A percentile compares a stretch with the other conserved stretches of the same genome.
Evolutionary conservation across 2,113 vertebrate species (phyloP).

Genomic region (Lophochroa leadbeateri): DNA sequence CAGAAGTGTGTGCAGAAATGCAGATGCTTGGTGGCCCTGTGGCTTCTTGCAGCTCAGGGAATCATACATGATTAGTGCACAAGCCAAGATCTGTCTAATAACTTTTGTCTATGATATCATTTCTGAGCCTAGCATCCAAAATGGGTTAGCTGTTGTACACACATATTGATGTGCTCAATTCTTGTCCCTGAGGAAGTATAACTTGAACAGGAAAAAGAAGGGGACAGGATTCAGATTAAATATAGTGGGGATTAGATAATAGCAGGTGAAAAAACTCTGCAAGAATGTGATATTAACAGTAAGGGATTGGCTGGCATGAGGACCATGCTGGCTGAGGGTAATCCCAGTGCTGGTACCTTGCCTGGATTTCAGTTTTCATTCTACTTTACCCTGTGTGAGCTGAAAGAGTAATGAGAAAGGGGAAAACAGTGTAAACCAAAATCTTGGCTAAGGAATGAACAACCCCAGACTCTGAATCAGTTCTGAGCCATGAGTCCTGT

Average conservation of each 20-base stretch:
- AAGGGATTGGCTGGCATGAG: neutral
- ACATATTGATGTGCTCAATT: neutral
- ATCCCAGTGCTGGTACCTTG: neutral
- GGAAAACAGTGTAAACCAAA: neutral
- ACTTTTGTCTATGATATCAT: neutral
- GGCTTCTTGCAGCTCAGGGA: neutral
- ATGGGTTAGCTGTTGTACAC: neutral
- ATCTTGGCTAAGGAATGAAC: neutral
- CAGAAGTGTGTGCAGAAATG: neutral
- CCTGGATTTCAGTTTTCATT: neutral
- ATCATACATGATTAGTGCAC: neutral
- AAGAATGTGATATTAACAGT: neutral
- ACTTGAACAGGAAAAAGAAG: neutral
- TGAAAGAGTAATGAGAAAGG: neutral
- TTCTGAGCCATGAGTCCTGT: neutral
- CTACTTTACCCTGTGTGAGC: accelerated
- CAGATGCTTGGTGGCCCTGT: too few species aligned
- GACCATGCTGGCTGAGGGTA: neutral
- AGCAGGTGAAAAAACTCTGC: neutral
- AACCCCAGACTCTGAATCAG: neutral
- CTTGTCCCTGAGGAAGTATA: neutral
- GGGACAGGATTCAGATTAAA: neutral
- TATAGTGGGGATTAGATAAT: neutral
- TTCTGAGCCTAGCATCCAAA: neutral
- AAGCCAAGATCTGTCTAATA: neutral